These are phyloP conservation scores for Lota lota DNA, from an alignment of 2,113 vertebrate genomes.

Conservation along the genomic window DNA sequence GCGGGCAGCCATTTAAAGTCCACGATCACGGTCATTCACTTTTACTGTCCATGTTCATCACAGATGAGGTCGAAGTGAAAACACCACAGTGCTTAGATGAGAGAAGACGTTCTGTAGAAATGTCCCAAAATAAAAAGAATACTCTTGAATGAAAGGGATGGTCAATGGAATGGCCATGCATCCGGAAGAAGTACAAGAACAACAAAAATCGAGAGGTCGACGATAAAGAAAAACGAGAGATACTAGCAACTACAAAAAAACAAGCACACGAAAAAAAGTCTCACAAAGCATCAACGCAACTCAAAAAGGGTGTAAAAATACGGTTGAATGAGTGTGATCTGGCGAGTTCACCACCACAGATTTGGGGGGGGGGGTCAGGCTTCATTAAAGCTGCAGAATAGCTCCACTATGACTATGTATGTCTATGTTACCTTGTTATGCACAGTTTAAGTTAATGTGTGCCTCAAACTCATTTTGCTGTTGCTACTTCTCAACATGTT, in stretches of 20 bases:
- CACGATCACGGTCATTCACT: too few species aligned
- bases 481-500: too few species aligned
- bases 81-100: not conserved
- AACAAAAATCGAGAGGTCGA: slow-evolving; percentile 42
- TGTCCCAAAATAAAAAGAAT: slow-evolving; percentile 20
- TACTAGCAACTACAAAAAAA: slow-evolving; percentile 40
- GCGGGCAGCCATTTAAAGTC: too few species aligned
- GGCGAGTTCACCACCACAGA: slow-evolving; percentile 72
- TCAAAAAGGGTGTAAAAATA: slow-evolving; percentile 64
- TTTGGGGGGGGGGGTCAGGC: slow-evolving; percentile 58
- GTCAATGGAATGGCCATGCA: slow-evolving; percentile 85
- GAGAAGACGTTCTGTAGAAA: not conserved
- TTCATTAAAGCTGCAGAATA: slow-evolving; percentile 84
- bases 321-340: slow-evolving; percentile 67
- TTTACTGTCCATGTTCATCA: slow-evolving; percentile 22
- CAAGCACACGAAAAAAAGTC: slow-evolving; percentile 57
- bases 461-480: too few species aligned
- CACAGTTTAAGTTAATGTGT: not conserved
- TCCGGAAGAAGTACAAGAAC: slow-evolving; percentile 45
- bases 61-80: not conserved
- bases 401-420: slow-evolving; percentile 22
- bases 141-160: slow-evolving; percentile 64
- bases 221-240: slow-evolving; percentile 48
- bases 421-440: too few species aligned
- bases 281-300: slow-evolving; percentile 72